Percentiles rank a stretch among this genome's conserved stretches.
These are phyloP conservation scores for Echeneis naucrates DNA, from an alignment of 2,797 vertebrate genomes.

Conservation along the genomic window DNA sequence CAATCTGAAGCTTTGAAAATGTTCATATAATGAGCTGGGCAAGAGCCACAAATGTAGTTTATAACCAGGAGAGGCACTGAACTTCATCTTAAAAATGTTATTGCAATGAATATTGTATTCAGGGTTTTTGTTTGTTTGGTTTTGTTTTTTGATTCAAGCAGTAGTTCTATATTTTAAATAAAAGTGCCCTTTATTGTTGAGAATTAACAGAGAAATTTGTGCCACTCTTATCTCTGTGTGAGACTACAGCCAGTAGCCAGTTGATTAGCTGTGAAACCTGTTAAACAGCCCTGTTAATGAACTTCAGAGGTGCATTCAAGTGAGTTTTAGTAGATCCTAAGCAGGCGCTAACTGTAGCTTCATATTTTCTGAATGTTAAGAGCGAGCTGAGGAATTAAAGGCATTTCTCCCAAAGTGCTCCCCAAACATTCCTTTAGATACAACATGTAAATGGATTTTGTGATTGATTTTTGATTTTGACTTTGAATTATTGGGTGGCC, in stretches of 20 bases:
- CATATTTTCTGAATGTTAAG: not conserved
- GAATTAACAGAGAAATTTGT: not conserved
- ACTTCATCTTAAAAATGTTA: constrained; percentile 3
- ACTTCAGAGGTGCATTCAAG: not conserved
- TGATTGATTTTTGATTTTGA: constrained; percentile 13
- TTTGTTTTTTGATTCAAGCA: no score
- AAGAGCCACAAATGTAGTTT: constrained; percentile 26
- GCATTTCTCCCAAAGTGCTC: not conserved
- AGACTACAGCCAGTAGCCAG: not conserved
- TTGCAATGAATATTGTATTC: not conserved
- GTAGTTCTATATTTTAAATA: no score
- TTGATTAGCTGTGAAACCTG: not conserved
- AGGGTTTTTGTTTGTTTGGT: not conserved
- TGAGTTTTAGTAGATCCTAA: constrained; percentile 11
- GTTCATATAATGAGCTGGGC: constrained; percentile 25
- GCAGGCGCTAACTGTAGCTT: not conserved
- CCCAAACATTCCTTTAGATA: not conserved
- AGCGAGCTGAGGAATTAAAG: not conserved
- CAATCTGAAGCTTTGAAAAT: constrained; percentile 34
- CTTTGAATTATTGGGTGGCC: constrained; percentile 7
- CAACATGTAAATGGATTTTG: not conserved
- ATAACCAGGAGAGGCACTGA: constrained; percentile 3
- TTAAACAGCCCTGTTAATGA: not conserved
- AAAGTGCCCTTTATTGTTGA: not conserved
- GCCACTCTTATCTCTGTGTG: not conserved